Evolutionary conservation across 2,888 invertebrate genomes (phyloP).

Genomic region (Zygaena filipendulae): DNA sequence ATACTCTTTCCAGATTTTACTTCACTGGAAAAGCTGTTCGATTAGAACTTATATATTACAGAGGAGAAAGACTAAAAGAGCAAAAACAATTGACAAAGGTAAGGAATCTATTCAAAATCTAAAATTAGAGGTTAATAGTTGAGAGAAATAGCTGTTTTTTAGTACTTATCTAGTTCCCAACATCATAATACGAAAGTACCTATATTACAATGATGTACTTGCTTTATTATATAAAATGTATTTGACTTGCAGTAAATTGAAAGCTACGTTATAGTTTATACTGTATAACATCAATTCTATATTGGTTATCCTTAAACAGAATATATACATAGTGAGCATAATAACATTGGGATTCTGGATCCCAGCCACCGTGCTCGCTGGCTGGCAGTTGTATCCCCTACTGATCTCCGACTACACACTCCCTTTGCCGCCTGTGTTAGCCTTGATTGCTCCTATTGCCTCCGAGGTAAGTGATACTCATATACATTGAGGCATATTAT

Average conservation of each 20-base stretch:
- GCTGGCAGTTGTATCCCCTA: slow-evolving; percentile 57
- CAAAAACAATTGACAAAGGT: slow-evolving; percentile 56
- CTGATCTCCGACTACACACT: slow-evolving; percentile 44
- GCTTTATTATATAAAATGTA: too few relatives aligned
- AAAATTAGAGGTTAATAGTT: too few relatives aligned
- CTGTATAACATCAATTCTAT: too few relatives aligned
- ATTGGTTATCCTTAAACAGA: slow-evolving; percentile 26
- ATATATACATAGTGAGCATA: slow-evolving; percentile 41
- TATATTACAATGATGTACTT: too few relatives aligned
- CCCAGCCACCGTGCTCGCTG: slow-evolving; percentile 52
- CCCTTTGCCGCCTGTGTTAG: slow-evolving; percentile 53
- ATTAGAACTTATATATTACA: slow-evolving; percentile 53
- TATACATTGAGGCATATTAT: background rate
- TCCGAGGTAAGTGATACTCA: too few relatives aligned
- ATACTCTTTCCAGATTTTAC: slow-evolving; percentile 49
- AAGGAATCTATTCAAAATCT: too few relatives aligned
- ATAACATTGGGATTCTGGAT: slow-evolving; percentile 57
- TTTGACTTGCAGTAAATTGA: too few relatives aligned
- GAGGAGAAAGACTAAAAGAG: slow-evolving; percentile 47
- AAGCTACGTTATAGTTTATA: too few relatives aligned
- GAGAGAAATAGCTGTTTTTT: too few relatives aligned
- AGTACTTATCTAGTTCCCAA: too few relatives aligned
- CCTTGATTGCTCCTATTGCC: slow-evolving; percentile 55
- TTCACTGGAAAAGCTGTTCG: slow-evolving; percentile 56
- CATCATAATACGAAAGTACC: too few relatives aligned